Evolutionary conservation across 2,888 invertebrate genomes (phyloP).

Genomic region (Exephanes ischioxanthus): DNA sequence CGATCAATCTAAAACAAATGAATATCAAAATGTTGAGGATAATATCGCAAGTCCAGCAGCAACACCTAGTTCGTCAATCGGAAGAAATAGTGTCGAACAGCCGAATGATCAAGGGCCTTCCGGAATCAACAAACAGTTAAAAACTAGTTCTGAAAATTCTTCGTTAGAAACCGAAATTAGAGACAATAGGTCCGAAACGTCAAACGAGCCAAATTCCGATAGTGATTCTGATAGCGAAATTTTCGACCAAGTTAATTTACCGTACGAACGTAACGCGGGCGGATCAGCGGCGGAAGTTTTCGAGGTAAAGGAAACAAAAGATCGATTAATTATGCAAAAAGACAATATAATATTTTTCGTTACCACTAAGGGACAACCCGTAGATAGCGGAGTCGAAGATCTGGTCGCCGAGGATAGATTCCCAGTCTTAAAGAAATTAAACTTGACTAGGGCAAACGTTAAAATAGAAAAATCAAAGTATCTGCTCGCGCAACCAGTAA

Average conservation of each 20-base stretch:
- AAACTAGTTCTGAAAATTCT: not conserved
- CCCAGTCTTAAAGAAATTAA: not conserved
- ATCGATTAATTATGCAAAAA: conserved; percentile 45
- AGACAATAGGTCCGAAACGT: not conserved
- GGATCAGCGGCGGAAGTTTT: not conserved
- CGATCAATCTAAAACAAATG: no score
- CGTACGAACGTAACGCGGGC: not conserved
- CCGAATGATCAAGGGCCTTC: not conserved
- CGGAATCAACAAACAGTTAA: not conserved
- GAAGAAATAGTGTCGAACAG: no score
- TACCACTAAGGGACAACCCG: conserved; percentile 23
- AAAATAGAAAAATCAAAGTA: not conserved
- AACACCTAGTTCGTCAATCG: no score
- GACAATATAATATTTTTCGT: conserved; percentile 50
- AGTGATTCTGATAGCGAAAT: not conserved
- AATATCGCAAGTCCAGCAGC: no score
- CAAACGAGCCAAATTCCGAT: not conserved
- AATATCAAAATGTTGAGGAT: no score
- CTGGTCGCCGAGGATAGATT: not conserved
- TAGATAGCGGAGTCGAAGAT: conserved; percentile 50
- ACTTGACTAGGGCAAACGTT: not conserved
- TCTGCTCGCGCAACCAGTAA: conserved; percentile 21
- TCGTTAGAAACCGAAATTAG: not conserved
- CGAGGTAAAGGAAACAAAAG: conserved; percentile 57
- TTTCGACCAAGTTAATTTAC: not conserved